Evolutionary conservation across 92 coral and sea anemone species (phyloP), one percentile per base, ranked within the genome.

Genomic region (Epizoanthus illoricatus): DNA sequence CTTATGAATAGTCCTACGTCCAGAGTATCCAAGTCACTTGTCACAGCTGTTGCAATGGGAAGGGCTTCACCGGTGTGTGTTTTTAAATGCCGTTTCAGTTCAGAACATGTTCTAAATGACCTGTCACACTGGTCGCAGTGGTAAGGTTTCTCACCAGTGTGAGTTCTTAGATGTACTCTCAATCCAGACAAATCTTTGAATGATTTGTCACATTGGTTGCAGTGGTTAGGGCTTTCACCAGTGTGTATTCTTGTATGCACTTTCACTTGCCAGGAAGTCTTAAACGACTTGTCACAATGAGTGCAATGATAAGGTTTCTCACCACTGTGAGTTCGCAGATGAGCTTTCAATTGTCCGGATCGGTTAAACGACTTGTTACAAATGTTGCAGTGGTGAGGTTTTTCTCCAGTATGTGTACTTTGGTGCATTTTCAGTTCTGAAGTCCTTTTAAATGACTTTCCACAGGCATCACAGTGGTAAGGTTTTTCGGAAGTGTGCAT

Each of bases 331-430:
- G 55, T 49, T 49, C 55, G 55, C 11, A 49, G 11, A 49, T 49
- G 55, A 49, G 10, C 15, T 11, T 49, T 49, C 11, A 49, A 49
- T 6, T 49, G 55, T 49, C 11, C 55, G 10, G 55, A 49, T 9
- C 55, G 55, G 55, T 49, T 49, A 49, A 49, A 49, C 8, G 55
- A 49, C 15, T 49, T 49, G 15, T 11, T 8, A 58, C 80, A 75
- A 18, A 18, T 4, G 28, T 28, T 33, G n/a, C 80, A 75, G 16
- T 59, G 67, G 11, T 75, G 16, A 2, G 68, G 69, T 59, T 75
- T 75, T 60, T 75, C 80, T 11, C 80, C 80, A 2, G 80, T 59
- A 57, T 75, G 80, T 36, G 61, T 75, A 18, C 80, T 75, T 19
- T 5, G 24, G 12, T 75, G 80, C 68, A 52, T 39, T 75, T 59